Evolutionary conservation across 2,888 invertebrate species (phyloP), one percentile per base, ranked within the genome.

Genomic region (Abrostola tripartita): DNA sequence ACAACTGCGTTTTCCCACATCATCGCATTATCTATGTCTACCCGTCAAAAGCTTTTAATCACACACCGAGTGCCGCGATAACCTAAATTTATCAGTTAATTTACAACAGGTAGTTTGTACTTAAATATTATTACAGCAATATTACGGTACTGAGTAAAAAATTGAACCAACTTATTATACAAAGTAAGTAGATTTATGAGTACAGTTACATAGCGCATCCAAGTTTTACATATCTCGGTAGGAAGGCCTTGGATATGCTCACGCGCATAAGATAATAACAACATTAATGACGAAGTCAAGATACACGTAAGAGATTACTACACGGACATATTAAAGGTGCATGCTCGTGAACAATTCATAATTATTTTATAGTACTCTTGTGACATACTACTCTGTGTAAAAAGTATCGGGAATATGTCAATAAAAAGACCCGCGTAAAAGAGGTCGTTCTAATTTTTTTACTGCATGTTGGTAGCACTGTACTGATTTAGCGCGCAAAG

Each of bases 21-120:
- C 58, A 74, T 67, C 49, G 37, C 50, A 58, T 59, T 82, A 82
- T 79, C 77, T 74, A 52, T 60, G 63, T 70, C 58, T 73, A 59
- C 62, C 51, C 61, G 52, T 67, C 70, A 49, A 70, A 72, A 78
- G 78, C 79, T 78, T 78, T 79, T 82, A 81, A 81, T 82, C 79
- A 71, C 65, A 71, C 74, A 61, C 79, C 71, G 69, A 78, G 74
- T 78, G 69, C 62, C 54, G 37, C 64, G 81, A 81, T 82, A 81
- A 74, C 62, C 56, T 73, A 67, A 68, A 52, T 65, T 76, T 82
- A 83, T 83, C 82, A 70, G 75, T 77, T 78, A 77, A 83, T 79
- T 79, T 76, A 81, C 71, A 77, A 78, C 56, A 66, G 71, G 71
- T 72, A 76, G 65, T 68, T 53, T 61, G 65, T 75, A 61, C 68